phyloP scores from a whole-genome alignment of 1,140 invertebrate species.

The Drosophila bifasciata region DNA sequence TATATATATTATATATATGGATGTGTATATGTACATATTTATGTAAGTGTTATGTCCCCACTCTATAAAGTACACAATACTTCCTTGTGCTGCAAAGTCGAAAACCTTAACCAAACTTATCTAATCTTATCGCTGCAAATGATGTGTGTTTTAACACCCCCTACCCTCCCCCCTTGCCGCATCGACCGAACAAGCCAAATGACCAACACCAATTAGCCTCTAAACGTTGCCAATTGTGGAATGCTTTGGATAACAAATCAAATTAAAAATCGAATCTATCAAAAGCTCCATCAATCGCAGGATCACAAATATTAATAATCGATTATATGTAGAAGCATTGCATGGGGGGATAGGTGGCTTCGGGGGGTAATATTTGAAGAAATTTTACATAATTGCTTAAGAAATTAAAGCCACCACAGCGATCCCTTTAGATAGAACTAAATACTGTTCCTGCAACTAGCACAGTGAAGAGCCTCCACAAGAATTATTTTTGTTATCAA shows the following conservation, averaged over 20 bases:
- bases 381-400: too few relatives aligned
- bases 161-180: neutral
- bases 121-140: conserved; percentile 55
- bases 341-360: too few relatives aligned
- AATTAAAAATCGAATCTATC: conserved; percentile 27
- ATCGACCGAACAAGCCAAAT: conserved; percentile 25
- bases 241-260: conserved; percentile 35
- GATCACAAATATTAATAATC: conserved; percentile 10
- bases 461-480: too few relatives aligned
- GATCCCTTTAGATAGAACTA: too few relatives aligned
- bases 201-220: conserved; percentile 70
- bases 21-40: conserved; percentile 29
- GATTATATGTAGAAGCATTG: conserved; percentile 2
- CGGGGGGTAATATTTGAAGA: too few relatives aligned
- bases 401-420: too few relatives aligned
- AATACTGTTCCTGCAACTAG: too few relatives aligned
- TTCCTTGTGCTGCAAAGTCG: conserved; percentile 36
- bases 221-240: conserved; percentile 29
- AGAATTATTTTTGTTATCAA: too few relatives aligned
- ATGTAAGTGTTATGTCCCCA: conserved; percentile 5
- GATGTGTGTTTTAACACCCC: conserved; percentile 26
- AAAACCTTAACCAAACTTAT: conserved; percentile 24
- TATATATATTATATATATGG: conserved; percentile 5
- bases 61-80: conserved; percentile 9
- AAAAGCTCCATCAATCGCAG: neutral